These are phyloP conservation scores for Ophiothrix spiculata DNA, from an alignment of 35 echinoderm and acorn worm genomes.

Conservation along the genomic window DNA sequence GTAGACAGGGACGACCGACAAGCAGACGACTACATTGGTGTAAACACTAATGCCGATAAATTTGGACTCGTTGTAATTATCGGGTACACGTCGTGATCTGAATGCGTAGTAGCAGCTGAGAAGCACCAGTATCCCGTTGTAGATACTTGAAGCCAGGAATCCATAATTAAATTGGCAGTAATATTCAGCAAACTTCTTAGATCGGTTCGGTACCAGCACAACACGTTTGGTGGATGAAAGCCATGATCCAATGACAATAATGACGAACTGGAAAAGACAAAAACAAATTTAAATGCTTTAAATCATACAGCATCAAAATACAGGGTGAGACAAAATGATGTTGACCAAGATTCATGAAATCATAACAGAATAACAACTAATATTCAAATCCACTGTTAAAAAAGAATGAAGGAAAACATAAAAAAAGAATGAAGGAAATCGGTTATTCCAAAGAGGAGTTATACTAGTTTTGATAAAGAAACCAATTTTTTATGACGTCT, in stretches of 20 bases:
- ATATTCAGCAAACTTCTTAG: background rate
- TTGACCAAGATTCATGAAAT: too few relatives aligned
- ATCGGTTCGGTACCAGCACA: background rate
- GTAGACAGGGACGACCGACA: constrained; percentile 49
- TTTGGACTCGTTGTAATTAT: constrained; percentile 76
- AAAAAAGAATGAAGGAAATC: too few relatives aligned
- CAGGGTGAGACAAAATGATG: too few relatives aligned
- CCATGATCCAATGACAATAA: background rate
- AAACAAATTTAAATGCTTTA: too few relatives aligned
- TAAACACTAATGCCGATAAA: constrained; percentile 76
- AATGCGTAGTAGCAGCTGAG: constrained; percentile 63
- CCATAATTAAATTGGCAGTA: constrained; percentile 20
- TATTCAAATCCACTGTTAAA: too few relatives aligned
- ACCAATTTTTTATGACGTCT: too few relatives aligned
- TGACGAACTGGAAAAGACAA: background rate
- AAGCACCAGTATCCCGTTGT: constrained; percentile 41
- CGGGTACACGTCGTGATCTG: constrained; percentile 50
- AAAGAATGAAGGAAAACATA: too few relatives aligned
- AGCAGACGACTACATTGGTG: constrained; percentile 46
- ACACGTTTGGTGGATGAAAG: background rate
- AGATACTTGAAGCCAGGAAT: constrained; percentile 7
- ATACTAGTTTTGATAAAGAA: too few relatives aligned
- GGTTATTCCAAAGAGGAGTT: too few relatives aligned
- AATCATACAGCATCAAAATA: too few relatives aligned
- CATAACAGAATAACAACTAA: too few relatives aligned